These are phyloP conservation scores for Adelosebastes latens DNA, from an alignment of 2,797 vertebrate species.

Conservation along the genomic window DNA sequence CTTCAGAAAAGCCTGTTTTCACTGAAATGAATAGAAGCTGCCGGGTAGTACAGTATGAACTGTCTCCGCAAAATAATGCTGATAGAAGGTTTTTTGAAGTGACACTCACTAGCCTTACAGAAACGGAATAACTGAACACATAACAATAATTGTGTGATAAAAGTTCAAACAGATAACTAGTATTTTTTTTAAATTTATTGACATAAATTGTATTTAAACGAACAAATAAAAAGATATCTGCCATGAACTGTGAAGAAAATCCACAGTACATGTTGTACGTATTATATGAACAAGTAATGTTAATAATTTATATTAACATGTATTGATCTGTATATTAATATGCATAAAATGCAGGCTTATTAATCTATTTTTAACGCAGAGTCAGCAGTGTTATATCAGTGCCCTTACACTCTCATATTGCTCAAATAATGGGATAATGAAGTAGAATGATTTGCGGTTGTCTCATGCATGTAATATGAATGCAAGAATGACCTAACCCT, in stretches of 20 bases:
- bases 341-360: not conserved
- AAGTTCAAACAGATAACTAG: not conserved
- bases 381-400: not conserved
- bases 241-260: not conserved
- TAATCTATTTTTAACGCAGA: not conserved
- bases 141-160: not conserved
- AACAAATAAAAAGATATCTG: not conserved
- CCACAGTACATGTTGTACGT: not conserved
- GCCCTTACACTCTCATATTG: not conserved
- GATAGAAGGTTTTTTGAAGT: slow-evolving; percentile 20
- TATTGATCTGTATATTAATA: not conserved
- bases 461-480: not conserved
- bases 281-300: not conserved
- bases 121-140: not conserved
- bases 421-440: not conserved
- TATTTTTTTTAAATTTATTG: not conserved
- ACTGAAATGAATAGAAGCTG: slow-evolving; percentile 3
- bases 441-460: not conserved
- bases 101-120: not conserved
- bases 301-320: not conserved
- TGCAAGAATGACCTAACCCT: not conserved
- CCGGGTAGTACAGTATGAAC: not conserved
- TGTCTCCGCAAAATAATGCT: slow-evolving; percentile 4
- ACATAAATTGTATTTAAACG: not conserved
- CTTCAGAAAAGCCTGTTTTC: slow-evolving; percentile 11